phyloP scores from a whole-genome alignment of 2,797 vertebrate genomes.

The Eutrigla gurnardus region DNA sequence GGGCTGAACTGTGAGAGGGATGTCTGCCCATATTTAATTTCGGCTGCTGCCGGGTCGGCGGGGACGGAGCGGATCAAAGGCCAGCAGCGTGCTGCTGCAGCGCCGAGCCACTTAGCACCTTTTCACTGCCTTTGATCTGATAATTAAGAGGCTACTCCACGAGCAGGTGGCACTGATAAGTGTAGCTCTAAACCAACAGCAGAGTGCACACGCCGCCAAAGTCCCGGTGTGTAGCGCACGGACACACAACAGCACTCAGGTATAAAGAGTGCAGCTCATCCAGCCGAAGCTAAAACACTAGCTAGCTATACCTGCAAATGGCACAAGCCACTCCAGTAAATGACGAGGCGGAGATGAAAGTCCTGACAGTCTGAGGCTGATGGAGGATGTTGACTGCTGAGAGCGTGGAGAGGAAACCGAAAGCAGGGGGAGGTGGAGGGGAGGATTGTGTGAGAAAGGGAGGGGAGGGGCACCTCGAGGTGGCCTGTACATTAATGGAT shows the following conservation, averaged over 20 bases:
- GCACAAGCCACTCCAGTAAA: constrained; percentile 77
- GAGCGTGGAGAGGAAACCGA: constrained; percentile 70
- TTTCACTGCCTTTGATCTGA: constrained; percentile 85
- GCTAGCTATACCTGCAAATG: constrained; percentile 70
- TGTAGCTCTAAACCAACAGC: constrained; percentile 73
- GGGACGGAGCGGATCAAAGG: constrained; percentile 85
- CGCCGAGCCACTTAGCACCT: constrained; percentile 84
- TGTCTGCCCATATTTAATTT: constrained; percentile 79
- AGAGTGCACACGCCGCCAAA: constrained; percentile 59
- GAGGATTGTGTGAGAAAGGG: constrained; percentile 37
- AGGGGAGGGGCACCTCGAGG: constrained; percentile 42
- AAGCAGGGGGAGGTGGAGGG: constrained; percentile 60
- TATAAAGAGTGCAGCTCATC: constrained; percentile 59
- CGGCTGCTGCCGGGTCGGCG: constrained; percentile 74
- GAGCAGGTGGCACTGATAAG: constrained; percentile 85
- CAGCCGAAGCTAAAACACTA: constrained; percentile 69
- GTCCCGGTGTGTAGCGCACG: constrained; percentile 43
- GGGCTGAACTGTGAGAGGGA: constrained; percentile 73
- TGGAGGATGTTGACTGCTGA: constrained; percentile 80
- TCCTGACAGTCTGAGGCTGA: constrained; percentile 82
- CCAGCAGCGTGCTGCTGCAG: constrained; percentile 72
- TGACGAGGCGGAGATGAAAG: constrained; percentile 85
- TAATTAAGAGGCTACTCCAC: constrained; percentile 85
- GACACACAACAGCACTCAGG: constrained; percentile 62
- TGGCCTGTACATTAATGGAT: constrained; percentile 70